Base-by-base conservation (phyloP, 1,140 invertebrate species). In the Ostrea denselamellosa region DNA sequence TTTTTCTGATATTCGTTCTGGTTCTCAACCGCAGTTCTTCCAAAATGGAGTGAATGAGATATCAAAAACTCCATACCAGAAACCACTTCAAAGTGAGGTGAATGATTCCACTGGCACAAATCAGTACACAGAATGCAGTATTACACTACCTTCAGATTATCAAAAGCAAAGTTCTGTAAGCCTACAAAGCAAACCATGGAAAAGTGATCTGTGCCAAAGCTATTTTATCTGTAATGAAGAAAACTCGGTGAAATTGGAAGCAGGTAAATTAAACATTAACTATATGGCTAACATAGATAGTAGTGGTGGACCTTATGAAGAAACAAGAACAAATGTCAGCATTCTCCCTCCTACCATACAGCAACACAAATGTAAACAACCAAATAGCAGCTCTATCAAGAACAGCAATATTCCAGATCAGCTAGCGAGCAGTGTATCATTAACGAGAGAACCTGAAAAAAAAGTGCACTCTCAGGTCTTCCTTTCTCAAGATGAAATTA, bases 401-500 rank as follows among this genome's bases (percentile, higher is more conserved):
- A 10, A 25, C 22, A 71, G 22, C 25, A 12, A 71, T 71, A 22
- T 9, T 71, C 22, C 9, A 71, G 8, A 71, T 25, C 9, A 10
- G 68, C 22, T 71, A 2, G 5, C 22, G 10, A 34, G 28, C 68
- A 28, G 25, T 28, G 22, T 25, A 28, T 4, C 22, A 22, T 8
- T 56, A 17, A 19, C 0, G 56, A 17, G 56, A 19, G 56, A 58
- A 19, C 0, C 14, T 25, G 22, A 71, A 71, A 3, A 12, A 4
- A 8, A 12, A 25, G 9, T 56, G 54, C 54, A 12, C 10, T 71
- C 68, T 5, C 68, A 71, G 22, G 12, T 34, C 68, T 0, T 71
- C 22, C 28, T 71, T 34, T 71, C 68, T 71, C 68, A 71, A 71
- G 68, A 71, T 71, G 68, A 71, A 71, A 25, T 71, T 28, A 25